These are phyloP conservation scores for Taphrorychus bicolor DNA, from an alignment of 2,888 invertebrate species.

Conservation along the genomic window DNA sequence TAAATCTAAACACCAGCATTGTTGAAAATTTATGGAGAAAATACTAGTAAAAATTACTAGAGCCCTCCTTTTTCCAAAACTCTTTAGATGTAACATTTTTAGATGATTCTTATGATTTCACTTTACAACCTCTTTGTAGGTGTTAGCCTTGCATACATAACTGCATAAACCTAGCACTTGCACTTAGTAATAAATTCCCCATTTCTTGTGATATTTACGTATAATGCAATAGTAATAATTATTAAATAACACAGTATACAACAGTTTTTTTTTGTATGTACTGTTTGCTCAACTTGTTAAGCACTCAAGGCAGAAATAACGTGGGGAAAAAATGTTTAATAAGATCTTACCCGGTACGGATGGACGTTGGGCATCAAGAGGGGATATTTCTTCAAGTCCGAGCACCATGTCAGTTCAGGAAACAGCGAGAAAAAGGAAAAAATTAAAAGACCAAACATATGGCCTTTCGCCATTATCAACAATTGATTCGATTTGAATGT, in stretches of 20 bases:
- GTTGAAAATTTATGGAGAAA: not conserved
- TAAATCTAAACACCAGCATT: not conserved
- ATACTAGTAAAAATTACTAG: not conserved
- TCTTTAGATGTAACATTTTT: not conserved
- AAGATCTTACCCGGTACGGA: conserved; percentile 70
- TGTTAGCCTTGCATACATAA: too few relatives aligned
- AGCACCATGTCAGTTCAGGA: conserved; percentile 49
- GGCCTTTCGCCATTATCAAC: conserved; percentile 51
- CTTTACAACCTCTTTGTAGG: too few relatives aligned
- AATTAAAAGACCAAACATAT: conserved; percentile 53
- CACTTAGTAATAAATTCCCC: too few relatives aligned
- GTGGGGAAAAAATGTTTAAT: not conserved
- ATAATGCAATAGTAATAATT: too few relatives aligned
- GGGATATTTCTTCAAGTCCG: conserved; percentile 66
- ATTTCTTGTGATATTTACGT: too few relatives aligned
- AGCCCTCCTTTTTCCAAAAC: not conserved
- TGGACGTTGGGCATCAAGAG: conserved; percentile 84
- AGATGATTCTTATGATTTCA: too few relatives aligned
- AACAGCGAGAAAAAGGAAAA: conserved; percentile 47
- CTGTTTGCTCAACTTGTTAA: too few relatives aligned
- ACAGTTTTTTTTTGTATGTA: not conserved
- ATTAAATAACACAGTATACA: not conserved
- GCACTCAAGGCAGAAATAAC: not conserved
- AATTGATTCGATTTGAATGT: not conserved
- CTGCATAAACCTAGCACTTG: too few relatives aligned